Conservation (phyloP, 2,888 invertebrate genomes). For the Plemyria rubiginata region DNA sequence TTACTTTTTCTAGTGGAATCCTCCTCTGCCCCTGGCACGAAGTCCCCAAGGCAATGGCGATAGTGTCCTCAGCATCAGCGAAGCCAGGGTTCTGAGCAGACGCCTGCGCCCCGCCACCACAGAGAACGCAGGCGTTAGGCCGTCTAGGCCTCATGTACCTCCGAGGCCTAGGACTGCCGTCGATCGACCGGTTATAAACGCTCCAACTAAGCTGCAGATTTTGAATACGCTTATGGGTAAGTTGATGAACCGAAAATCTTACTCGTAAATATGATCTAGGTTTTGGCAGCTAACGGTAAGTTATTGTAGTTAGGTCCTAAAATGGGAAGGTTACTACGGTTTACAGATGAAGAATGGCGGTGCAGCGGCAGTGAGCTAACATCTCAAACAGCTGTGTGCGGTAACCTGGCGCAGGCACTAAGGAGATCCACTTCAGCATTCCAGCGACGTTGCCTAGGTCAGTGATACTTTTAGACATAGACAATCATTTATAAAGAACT, state of each 20-base stretch:
- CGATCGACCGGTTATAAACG: constrained; percentile 50
- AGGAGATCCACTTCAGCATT: constrained; percentile 53
- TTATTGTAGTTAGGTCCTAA: too few relatives aligned
- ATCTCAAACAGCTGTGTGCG: constrained; percentile 75
- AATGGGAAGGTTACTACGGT: too few relatives aligned
- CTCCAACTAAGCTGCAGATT: constrained; percentile 66
- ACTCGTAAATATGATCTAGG: too few relatives aligned
- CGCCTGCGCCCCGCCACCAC: constrained; percentile 76
- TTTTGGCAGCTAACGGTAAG: too few relatives aligned
- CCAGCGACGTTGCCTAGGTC: constrained; percentile 25
- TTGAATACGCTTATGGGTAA: constrained; percentile 75
- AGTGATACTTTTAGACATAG: constrained; percentile 7
- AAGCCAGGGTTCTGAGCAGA: constrained; percentile 37
- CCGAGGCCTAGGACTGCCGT: constrained; percentile 66
- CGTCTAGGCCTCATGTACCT: constrained; percentile 50
- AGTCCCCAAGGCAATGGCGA: constrained; percentile 31
- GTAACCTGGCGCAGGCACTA: constrained; percentile 73
- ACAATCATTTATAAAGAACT: too few relatives aligned
- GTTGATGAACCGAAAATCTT: constrained; percentile 14
- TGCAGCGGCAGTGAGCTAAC: constrained; percentile 76
- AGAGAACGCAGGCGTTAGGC: constrained; percentile 65
- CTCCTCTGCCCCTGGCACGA: constrained; percentile 1
- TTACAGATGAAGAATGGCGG: constrained; percentile 73
- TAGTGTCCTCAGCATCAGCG: constrained; percentile 22
- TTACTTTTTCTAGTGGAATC: constrained; percentile 19